Conservation (phyloP, 2,888 invertebrate species). For the Schrankia costaestrigalis region DNA sequence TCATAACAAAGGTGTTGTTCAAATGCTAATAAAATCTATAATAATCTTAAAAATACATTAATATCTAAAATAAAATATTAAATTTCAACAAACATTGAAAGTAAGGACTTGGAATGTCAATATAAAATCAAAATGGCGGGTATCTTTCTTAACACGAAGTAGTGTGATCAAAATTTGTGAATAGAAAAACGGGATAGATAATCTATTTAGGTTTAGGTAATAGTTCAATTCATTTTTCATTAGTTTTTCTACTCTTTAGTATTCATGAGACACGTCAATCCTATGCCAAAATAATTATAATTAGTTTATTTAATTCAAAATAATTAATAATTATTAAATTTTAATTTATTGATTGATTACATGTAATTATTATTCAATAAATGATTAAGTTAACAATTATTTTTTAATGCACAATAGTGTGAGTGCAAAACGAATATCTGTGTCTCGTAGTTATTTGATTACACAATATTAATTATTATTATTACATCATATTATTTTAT, state of each 20-base stretch:
- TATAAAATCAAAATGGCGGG: slow-evolving; percentile 29
- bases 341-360: too few relatives aligned
- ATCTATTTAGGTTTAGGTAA: slow-evolving; percentile 48
- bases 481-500: too few relatives aligned
- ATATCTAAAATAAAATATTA: slow-evolving; percentile 59
- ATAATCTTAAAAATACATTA: slow-evolving; percentile 56
- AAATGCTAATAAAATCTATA: slow-evolving; percentile 48
- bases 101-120: slow-evolving; percentile 58
- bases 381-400: too few relatives aligned
- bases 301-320: too few relatives aligned
- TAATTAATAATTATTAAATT: too few relatives aligned
- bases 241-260: slow-evolving; percentile 38
- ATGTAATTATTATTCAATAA: too few relatives aligned
- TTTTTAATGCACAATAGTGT: too few relatives aligned
- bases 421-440: too few relatives aligned
- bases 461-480: too few relatives aligned
- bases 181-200: slow-evolving; percentile 59
- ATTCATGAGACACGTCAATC: slow-evolving; percentile 56
- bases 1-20: slow-evolving; percentile 37
- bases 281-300: slow-evolving; percentile 21
- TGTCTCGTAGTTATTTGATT: too few relatives aligned
- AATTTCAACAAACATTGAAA: slow-evolving; percentile 52
- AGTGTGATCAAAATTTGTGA: slow-evolving; percentile 54
- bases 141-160: slow-evolving; percentile 47
- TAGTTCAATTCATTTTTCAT: slow-evolving; percentile 36